Percentiles rank a stretch among this genome's conserved stretches.
These are phyloP conservation scores for Conger conger DNA, from an alignment of 2,113 vertebrate species.

Conservation along the genomic window DNA sequence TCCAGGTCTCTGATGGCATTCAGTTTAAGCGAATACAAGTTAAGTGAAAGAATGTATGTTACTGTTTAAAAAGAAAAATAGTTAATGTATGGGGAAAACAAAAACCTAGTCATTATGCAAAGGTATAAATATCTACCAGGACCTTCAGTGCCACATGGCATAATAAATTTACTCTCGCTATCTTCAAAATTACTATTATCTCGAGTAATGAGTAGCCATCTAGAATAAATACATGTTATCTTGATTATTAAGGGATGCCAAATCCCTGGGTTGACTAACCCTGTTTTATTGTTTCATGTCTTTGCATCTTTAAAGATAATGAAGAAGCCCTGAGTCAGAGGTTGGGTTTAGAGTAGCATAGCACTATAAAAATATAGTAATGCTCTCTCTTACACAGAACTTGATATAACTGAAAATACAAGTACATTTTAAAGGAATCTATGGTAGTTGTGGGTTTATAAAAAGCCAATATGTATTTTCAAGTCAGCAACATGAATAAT, in stretches of 20 bases:
- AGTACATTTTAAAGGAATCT: background rate
- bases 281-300: constrained; percentile 7
- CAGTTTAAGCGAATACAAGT: background rate
- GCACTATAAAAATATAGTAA: background rate
- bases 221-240: constrained; percentile 7
- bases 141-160: background rate
- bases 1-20: background rate
- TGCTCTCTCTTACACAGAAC: constrained; percentile 6
- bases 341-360: background rate
- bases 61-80: background rate
- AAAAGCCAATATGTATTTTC: background rate
- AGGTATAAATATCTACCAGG: background rate
- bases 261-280: background rate
- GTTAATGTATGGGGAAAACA: background rate
- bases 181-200: constrained; percentile 11
- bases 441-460: background rate
- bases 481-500: background rate
- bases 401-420: background rate
- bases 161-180: constrained; percentile 4
- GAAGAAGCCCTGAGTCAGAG: background rate
- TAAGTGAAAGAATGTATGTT: background rate
- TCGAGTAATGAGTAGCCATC: background rate
- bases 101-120: background rate
- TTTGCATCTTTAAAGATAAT: background rate
- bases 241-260: constrained; percentile 9